phyloP scores from a whole-genome alignment of 2,113 vertebrate species.

The Phoxinus phoxinus region DNA sequence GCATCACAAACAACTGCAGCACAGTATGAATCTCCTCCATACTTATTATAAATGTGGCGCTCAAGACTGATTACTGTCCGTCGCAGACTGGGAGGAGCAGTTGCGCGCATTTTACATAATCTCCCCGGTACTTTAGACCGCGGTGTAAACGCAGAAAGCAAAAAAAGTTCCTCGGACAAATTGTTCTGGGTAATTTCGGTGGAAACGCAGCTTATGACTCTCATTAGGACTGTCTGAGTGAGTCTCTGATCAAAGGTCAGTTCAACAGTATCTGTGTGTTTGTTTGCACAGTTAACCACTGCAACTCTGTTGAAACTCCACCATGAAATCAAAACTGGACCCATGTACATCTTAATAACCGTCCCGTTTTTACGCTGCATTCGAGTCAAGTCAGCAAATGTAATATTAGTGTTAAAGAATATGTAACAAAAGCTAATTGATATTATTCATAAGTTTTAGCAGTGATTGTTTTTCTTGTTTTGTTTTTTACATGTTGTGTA shows the following conservation, averaged over 20 bases:
- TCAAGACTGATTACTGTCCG: no score
- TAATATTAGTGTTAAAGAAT: neutral
- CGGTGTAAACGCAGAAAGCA: no score
- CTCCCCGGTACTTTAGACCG: no score
- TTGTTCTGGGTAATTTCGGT: no score
- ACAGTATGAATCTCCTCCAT: no score
- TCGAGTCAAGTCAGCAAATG: neutral
- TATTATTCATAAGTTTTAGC: neutral
- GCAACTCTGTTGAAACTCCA: neutral
- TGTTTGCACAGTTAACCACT: neutral
- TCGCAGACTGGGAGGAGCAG: no score
- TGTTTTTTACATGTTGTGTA: neutral
- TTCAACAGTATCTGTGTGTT: neutral
- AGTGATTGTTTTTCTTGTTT: neutral
- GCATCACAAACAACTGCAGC: no score
- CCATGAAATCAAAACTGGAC: neutral
- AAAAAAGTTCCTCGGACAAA: no score
- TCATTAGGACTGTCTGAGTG: neutral
- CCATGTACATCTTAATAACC: neutral
- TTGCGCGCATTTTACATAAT: no score
- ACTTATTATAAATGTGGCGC: no score
- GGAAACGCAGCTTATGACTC: no score
- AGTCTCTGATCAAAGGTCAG: neutral
- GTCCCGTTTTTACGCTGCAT: neutral
- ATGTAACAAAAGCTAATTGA: neutral